Base-by-base conservation (phyloP, 2,797 vertebrate species). In the Pipistrellus pipistrellus region DNA sequence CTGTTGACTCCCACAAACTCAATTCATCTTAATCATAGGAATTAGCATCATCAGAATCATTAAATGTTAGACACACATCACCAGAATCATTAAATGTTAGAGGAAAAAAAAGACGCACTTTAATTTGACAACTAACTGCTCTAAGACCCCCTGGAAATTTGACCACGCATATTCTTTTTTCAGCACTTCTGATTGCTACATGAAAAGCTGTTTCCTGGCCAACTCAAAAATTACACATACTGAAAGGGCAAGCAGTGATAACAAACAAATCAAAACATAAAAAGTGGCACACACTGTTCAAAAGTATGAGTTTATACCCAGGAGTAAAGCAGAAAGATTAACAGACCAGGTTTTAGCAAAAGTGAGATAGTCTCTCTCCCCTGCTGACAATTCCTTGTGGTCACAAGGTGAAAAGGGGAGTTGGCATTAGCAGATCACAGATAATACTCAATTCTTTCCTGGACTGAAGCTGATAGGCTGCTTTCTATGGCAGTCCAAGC, bases 251-350 rank as follows among this genome's bases (percentile, higher is more conserved):
- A 84, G 71, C 30, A 48, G 35, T 71, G 68, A 83, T 6, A 21
- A 89, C 38, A 88, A 93, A 77, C 41, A 75, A 93, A 93, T 59
- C n/a, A 78, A 88, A 85, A 81, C 89, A 68, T 77, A 41, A 80
- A 90, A 84, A 91, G 48, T 57, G 53, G 83, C 21, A 83, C 14
- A n/a, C 2, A 15, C 15, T 76, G 30, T 83, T 90, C 75, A 57
- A 76, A 94, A 64, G 13, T 41, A 72, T 14, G 21, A 92, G 55
- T 71, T 85, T 88, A 91, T 68, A 75, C 62, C 2, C 1, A 94
- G 48, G 59, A 94, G 46, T 81, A 94, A 92, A 75, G 96, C 84
- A 91, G 91, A 75, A 97, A 93, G 96, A 91, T 51, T 55, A 83
- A 55, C 25, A 10, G 46, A 14, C 5, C 25, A 14, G 20, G 72